Percentiles rank a stretch among this genome's conserved stretches.
Conservation (phyloP, 2,888 invertebrate species). For the Acleris sparsana region DNA sequence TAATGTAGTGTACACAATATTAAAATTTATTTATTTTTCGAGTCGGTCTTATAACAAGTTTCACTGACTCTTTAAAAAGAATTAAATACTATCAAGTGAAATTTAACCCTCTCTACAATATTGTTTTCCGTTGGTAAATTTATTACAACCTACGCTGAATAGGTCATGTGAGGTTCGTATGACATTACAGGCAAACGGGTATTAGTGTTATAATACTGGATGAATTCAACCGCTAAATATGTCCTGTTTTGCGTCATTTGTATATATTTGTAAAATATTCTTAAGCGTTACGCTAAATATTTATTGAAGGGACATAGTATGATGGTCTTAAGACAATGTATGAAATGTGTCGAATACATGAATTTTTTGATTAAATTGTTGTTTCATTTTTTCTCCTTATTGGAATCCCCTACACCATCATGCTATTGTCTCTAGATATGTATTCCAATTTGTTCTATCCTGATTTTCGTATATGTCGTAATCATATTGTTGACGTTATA, state of each 20-base stretch:
- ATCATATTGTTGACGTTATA: too few species aligned
- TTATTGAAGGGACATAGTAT: slow-evolving; percentile 67
- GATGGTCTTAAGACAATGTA: slow-evolving; percentile 69
- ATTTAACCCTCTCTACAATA: too few species aligned
- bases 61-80: neutral
- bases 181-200: too few species aligned
- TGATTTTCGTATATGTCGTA: too few species aligned
- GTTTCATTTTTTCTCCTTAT: slow-evolving; percentile 71
- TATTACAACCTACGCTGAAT: too few species aligned
- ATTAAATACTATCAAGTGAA: too few species aligned
- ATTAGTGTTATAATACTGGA: too few species aligned
- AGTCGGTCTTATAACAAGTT: neutral
- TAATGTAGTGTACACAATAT: slow-evolving; percentile 29
- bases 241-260: neutral
- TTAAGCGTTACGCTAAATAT: slow-evolving; percentile 30
- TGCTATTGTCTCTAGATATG: slow-evolving; percentile 61
- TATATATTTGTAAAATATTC: slow-evolving; percentile 19
- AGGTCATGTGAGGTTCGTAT: too few species aligned
- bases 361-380: slow-evolving; percentile 54
- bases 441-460: too few species aligned
- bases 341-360: slow-evolving; percentile 60
- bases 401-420: slow-evolving; percentile 65
- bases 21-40: neutral
- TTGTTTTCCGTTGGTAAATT: too few species aligned
- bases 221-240: too few species aligned